Conservation (phyloP, 2,797 vertebrate genomes). For the Tapera naevia region DNA sequence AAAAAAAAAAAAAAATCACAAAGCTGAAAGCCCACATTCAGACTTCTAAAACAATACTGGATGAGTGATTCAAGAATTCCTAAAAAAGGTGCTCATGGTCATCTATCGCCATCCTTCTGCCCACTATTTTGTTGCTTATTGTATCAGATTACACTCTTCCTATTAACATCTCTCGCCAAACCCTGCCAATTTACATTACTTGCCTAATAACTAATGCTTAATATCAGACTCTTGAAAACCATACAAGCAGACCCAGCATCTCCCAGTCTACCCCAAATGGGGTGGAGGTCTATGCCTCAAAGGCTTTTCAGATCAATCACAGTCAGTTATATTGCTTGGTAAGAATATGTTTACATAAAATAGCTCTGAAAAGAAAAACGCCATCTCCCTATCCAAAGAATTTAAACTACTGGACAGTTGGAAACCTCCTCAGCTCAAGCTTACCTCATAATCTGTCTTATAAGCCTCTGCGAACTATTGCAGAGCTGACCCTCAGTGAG, state of each 20-base stretch:
- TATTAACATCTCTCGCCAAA: not conserved
- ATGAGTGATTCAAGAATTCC: not conserved
- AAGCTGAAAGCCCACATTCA: not conserved
- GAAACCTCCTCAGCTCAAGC: not conserved
- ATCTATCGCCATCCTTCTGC: not conserved
- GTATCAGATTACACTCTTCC: not conserved
- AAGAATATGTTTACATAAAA: not conserved
- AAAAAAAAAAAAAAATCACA: too few relatives aligned
- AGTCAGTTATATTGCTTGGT: rapidly evolving
- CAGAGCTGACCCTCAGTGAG: not conserved
- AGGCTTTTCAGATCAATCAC: not conserved
- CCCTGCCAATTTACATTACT: too few relatives aligned
- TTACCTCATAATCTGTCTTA: not conserved
- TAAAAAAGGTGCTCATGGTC: not conserved
- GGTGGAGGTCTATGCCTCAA: rapidly evolving
- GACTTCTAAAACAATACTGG: not conserved
- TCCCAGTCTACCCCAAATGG: not conserved
- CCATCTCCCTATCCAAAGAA: not conserved
- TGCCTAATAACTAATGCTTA: not conserved
- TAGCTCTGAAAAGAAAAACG: not conserved
- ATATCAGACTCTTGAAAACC: not conserved
- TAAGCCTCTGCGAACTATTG: not conserved
- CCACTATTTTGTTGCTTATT: not conserved
- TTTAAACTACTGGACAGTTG: not conserved
- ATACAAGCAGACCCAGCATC: not conserved